Evolutionary conservation across 2,113 vertebrate species (phyloP).

Genomic region (Phalacrocorax brasilianus): DNA sequence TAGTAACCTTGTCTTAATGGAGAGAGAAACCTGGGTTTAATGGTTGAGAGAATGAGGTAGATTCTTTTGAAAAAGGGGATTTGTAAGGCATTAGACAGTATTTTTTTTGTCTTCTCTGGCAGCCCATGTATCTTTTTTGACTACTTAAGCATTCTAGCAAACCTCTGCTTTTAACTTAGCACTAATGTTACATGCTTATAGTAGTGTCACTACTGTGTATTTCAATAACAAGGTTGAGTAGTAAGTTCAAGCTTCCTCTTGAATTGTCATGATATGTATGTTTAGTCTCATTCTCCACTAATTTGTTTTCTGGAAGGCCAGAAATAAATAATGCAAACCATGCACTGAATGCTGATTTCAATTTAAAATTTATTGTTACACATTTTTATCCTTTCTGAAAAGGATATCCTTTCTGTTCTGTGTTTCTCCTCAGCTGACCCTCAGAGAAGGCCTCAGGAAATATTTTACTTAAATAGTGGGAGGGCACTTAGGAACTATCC

Average conservation of each 20-base stretch:
- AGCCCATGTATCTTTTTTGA: background rate
- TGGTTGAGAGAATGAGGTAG: background rate
- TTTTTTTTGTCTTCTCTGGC: background rate
- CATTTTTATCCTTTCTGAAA: background rate
- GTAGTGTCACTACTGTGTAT: background rate
- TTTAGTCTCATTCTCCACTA: background rate
- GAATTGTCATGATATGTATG: background rate
- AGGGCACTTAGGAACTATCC: background rate
- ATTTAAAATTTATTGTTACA: background rate
- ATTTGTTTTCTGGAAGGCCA: background rate
- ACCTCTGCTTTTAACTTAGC: background rate
- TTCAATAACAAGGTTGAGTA: background rate
- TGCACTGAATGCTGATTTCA: background rate
- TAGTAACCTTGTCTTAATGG: background rate
- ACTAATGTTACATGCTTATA: background rate
- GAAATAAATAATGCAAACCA: background rate
- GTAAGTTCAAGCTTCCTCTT: background rate
- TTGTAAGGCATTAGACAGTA: background rate
- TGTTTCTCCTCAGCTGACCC: background rate
- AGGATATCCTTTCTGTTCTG: background rate
- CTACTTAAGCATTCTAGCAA: background rate
- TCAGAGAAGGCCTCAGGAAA: background rate
- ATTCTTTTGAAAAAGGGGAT: background rate
- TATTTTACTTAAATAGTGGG: background rate
- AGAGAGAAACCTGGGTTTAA: background rate